A percentile compares a stretch with the other conserved stretches of the same genome.
Evolutionary conservation across 2,888 invertebrate species (phyloP).

Genomic region (Trachelus stipa): DNA sequence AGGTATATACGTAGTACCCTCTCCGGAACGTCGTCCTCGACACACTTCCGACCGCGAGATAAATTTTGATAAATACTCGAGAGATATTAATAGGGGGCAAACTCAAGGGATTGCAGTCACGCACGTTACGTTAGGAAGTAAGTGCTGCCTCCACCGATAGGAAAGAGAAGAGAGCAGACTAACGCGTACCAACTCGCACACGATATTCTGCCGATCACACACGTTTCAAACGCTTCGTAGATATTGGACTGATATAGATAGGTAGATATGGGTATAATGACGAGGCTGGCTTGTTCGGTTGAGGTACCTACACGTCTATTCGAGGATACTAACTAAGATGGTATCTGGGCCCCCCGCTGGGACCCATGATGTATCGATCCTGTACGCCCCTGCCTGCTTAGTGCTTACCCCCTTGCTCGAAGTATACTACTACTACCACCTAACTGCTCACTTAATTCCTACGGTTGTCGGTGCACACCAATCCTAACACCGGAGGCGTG

Average conservation of each 20-base stretch:
- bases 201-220: slow-evolving; percentile 7
- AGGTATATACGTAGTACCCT: background rate
- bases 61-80: slow-evolving; percentile 27
- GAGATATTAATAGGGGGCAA: slow-evolving; percentile 3
- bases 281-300: slow-evolving; percentile 42
- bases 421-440: slow-evolving; percentile 25
- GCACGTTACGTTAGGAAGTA: slow-evolving; percentile 29
- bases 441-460: slow-evolving; percentile 29
- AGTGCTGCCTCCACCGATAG: slow-evolving; percentile 9
- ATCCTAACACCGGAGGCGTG: slow-evolving; percentile 31
- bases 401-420: slow-evolving; percentile 21
- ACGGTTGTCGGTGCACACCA: slow-evolving; percentile 27
- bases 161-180: slow-evolving; percentile 13
- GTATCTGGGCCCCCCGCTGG: slow-evolving; percentile 59
- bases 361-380: slow-evolving; percentile 64
- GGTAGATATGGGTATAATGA: slow-evolving; percentile 52
- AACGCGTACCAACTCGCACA: background rate
- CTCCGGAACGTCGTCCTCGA: slow-evolving; percentile 17
- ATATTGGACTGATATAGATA: slow-evolving; percentile 52
- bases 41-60: slow-evolving; percentile 21
- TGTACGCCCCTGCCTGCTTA: slow-evolving; percentile 53
- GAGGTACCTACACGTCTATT: slow-evolving; percentile 51
- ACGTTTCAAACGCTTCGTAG: slow-evolving; percentile 24
- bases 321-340: slow-evolving; percentile 55
- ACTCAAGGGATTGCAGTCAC: slow-evolving; percentile 40